A percentile compares a stretch with the other conserved stretches of the same genome.
Conservation (phyloP, 2,113 vertebrate genomes). For the Nothocercus julius region DNA sequence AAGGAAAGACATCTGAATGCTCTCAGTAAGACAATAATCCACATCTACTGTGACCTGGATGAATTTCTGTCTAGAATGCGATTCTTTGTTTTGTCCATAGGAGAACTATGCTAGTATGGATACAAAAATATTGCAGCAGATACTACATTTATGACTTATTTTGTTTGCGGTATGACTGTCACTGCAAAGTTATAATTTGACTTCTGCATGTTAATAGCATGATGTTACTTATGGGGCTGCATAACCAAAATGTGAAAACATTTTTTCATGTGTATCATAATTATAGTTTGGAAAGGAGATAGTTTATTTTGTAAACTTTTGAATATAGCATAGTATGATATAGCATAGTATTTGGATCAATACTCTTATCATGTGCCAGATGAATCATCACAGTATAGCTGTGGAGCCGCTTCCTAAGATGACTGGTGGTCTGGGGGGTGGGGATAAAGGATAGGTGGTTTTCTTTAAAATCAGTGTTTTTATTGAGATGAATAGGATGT, state of each 20-base stretch:
- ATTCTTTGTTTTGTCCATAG: neutral
- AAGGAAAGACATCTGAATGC: conserved; percentile 98
- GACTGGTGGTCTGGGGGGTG: fast-evolving
- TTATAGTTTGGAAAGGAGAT: neutral
- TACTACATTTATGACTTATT: neutral
- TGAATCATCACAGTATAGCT: neutral
- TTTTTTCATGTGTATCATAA: neutral
- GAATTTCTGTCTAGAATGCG: neutral
- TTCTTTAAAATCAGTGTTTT: neutral
- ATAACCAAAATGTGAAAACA: neutral
- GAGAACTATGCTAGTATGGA: neutral
- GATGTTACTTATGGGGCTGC: neutral
- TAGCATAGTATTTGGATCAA: neutral
- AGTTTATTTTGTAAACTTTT: neutral
- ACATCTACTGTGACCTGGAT: conserved; percentile 13
- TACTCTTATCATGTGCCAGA: neutral
- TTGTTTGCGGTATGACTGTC: neutral
- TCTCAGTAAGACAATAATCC: conserved; percentile 89
- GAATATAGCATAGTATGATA: neutral
- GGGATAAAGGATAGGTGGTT: neutral
- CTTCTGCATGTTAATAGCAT: neutral
- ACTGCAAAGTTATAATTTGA: neutral
- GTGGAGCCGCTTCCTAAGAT: neutral
- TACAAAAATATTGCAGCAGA: neutral
- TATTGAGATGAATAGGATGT: neutral